Evolutionary conservation across 2,888 invertebrate genomes (phyloP).

Genomic region (Lasioglossum pauxillum): DNA sequence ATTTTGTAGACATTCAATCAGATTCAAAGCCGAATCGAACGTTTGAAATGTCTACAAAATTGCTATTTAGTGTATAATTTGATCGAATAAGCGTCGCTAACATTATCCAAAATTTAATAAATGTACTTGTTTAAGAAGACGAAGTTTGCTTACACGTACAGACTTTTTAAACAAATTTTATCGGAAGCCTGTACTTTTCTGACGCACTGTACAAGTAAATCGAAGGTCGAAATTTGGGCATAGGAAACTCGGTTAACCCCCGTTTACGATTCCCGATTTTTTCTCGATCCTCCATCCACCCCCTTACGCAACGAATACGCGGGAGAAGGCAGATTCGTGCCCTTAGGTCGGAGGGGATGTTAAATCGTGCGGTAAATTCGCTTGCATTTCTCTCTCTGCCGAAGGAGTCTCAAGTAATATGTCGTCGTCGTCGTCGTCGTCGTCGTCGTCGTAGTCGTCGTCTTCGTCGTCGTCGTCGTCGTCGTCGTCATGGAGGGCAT

Average conservation of each 20-base stretch:
- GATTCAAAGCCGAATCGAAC: too few relatives aligned
- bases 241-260: constrained; percentile 71
- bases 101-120: too few relatives aligned
- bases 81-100: too few relatives aligned
- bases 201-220: constrained; percentile 42
- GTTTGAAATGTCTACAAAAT: too few relatives aligned
- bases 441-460: constrained; percentile 66
- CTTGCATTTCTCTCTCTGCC: constrained; percentile 78
- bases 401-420: constrained; percentile 74
- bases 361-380: constrained; percentile 82
- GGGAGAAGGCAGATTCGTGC: constrained; percentile 72
- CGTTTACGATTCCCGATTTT: constrained; percentile 63
- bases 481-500: constrained; percentile 63
- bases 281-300: constrained; percentile 51
- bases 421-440: constrained; percentile 67
- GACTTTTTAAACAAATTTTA: not conserved
- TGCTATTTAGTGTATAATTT: too few relatives aligned
- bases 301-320: constrained; percentile 56
- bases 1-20: too few relatives aligned
- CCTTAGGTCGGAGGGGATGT: constrained; percentile 75
- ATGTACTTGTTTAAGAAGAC: not conserved
- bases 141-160: not conserved
- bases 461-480: constrained; percentile 55
- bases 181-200: not conserved
- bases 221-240: constrained; percentile 46